These are phyloP conservation scores for Dysmachus trigonus DNA, from an alignment of 2,888 invertebrate species.

Conservation along the genomic window DNA sequence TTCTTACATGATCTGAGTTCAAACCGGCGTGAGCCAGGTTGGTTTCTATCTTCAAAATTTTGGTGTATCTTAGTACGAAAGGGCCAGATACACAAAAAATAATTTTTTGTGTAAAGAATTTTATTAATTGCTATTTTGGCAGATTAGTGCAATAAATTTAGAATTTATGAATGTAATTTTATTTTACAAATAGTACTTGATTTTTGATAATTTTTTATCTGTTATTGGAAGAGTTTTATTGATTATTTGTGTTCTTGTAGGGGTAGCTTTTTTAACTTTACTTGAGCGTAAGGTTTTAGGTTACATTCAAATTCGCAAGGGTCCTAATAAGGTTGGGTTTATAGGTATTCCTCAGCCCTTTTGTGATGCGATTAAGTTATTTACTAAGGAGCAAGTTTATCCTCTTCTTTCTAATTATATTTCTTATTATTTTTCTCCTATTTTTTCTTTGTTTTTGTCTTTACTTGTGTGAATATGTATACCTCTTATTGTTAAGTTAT, in stretches of 20 bases:
- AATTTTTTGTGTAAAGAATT: constrained; percentile 60
- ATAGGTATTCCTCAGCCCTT: constrained; percentile 75
- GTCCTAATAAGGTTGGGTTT: constrained; percentile 75
- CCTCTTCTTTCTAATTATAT: constrained; percentile 70
- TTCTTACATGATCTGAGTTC: constrained; percentile 90
- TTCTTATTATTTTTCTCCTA: constrained; percentile 70
- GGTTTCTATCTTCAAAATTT: constrained; percentile 79
- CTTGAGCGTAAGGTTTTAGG: constrained; percentile 77
- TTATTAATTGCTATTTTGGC: constrained; percentile 69
- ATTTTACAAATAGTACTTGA: constrained; percentile 69
- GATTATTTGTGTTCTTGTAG: constrained; percentile 71
- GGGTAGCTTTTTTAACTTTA: constrained; percentile 77
- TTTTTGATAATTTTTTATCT: constrained; percentile 65
- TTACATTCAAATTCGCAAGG: constrained; percentile 78
- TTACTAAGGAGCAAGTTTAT: constrained; percentile 72
- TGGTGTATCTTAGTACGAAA: constrained; percentile 80
- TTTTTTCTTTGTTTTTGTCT: constrained; percentile 70
- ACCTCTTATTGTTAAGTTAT: constrained; percentile 68
- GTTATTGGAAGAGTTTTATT: constrained; percentile 66
- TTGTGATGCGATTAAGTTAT: constrained; percentile 77
- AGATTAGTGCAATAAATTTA: constrained; percentile 78
- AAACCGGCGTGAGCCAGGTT: constrained; percentile 86
- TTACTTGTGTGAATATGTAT: constrained; percentile 70
- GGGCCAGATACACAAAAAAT: constrained; percentile 71
- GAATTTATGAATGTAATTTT: constrained; percentile 71